These are phyloP conservation scores for Cossypha heuglini DNA, from an alignment of 2,797 vertebrate species.

Conservation along the genomic window DNA sequence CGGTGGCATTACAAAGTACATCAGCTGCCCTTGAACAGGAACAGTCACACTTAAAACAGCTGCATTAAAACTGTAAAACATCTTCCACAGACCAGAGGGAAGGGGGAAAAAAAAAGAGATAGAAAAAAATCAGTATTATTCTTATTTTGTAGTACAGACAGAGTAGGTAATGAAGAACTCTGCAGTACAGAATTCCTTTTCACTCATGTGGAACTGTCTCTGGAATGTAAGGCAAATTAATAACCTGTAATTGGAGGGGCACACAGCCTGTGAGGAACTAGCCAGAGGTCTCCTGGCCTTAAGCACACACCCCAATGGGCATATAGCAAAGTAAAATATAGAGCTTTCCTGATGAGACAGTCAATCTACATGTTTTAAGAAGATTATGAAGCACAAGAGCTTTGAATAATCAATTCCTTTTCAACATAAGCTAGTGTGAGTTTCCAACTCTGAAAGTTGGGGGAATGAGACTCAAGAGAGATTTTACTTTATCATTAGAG, in stretches of 20 bases:
- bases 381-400: slow-evolving; percentile 59
- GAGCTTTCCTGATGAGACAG: slow-evolving; percentile 52
- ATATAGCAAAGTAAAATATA: slow-evolving; percentile 13
- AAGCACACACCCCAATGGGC: slow-evolving; percentile 20
- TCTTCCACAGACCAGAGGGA: slow-evolving; percentile 15
- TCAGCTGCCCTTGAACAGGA: slow-evolving; percentile 54
- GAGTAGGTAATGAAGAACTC: slow-evolving; percentile 38
- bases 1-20: slow-evolving; percentile 57
- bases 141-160: slow-evolving; percentile 28
- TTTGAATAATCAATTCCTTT: slow-evolving; percentile 63
- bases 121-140: slow-evolving; percentile 3
- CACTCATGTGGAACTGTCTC: slow-evolving; percentile 51
- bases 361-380: slow-evolving; percentile 57
- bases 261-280: not conserved
- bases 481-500: slow-evolving; percentile 57
- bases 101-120: fast-evolving
- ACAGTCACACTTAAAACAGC: slow-evolving; percentile 39
- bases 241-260: slow-evolving; percentile 56
- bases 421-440: slow-evolving; percentile 31
- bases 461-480: slow-evolving; percentile 45
- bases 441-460: slow-evolving; percentile 44
- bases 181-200: not conserved
- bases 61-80: slow-evolving; percentile 58
- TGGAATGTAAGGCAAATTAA: slow-evolving; percentile 49
- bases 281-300: slow-evolving; percentile 46